Conservation (phyloP, 2,113 vertebrate species). For the Phylloscopus trochilus region DNA sequence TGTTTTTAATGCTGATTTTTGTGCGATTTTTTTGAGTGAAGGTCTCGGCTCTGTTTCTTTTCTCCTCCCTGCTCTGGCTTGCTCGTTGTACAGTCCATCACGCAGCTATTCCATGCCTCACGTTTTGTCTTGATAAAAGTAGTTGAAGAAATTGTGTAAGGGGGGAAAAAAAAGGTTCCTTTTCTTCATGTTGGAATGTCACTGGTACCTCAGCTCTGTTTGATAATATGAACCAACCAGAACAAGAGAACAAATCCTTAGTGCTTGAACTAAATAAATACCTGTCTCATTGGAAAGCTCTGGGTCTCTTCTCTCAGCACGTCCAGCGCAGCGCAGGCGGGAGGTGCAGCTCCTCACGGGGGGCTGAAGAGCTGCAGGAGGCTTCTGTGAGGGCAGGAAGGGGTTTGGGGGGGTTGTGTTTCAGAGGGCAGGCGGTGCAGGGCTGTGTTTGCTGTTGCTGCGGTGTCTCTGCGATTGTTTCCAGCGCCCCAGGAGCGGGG, state of each 20-base stretch:
- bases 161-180: constrained; percentile 18
- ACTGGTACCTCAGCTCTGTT: constrained; percentile 66
- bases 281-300: constrained; percentile 61
- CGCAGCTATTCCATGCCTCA: constrained; percentile 1
- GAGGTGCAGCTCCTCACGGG: background rate
- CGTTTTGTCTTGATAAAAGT: constrained; percentile 45
- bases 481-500: rapidly evolving
- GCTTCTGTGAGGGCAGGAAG: background rate
- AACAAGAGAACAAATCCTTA: background rate
- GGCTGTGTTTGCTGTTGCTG: background rate
- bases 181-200: constrained; percentile 53
- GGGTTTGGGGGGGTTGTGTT: background rate
- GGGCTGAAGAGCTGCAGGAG: background rate
- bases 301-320: background rate
- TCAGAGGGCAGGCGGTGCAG: rapidly evolving
- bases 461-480: background rate
- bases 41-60: constrained; percentile 40
- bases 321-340: background rate
- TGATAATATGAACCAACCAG: constrained; percentile 9
- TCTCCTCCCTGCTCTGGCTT: constrained; percentile 23
- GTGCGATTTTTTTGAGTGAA: background rate
- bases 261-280: constrained; percentile 58
- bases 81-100: constrained; percentile 2
- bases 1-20: background rate
- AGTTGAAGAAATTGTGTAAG: constrained; percentile 44